A percentile compares a stretch with the other conserved stretches of the same genome.
These are phyloP conservation scores for Microctonus hyperodae DNA, from an alignment of 2,888 invertebrate species.

Conservation along the genomic window DNA sequence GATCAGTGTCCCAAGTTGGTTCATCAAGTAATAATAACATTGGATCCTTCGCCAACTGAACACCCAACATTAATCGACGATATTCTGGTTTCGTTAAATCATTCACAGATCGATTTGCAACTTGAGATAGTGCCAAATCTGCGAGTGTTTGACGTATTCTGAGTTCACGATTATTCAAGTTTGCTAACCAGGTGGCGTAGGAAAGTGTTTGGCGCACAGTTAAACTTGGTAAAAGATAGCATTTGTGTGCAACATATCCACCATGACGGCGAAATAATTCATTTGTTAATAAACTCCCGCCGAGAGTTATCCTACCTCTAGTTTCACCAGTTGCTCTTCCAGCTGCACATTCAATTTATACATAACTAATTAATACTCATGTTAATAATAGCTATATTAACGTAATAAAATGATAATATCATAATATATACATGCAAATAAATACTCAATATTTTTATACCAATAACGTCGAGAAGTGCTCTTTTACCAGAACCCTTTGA, in stretches of 20 bases:
- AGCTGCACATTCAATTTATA: constrained; percentile 59
- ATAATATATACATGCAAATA: neutral
- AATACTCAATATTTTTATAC: constrained; percentile 42
- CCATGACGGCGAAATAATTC: constrained; percentile 86
- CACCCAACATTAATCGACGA: constrained; percentile 87
- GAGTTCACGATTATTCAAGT: constrained; percentile 64
- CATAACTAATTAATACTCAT: neutral
- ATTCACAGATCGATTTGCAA: constrained; percentile 83
- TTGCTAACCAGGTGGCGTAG: constrained; percentile 71
- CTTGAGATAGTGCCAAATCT: constrained; percentile 91
- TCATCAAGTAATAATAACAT: constrained; percentile 89
- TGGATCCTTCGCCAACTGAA: constrained; percentile 93
- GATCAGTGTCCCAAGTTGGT: constrained; percentile 93
- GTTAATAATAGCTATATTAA: neutral
- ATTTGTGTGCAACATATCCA: constrained; percentile 87
- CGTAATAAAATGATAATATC: neutral
- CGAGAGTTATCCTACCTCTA: constrained; percentile 87
- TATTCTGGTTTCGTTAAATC: constrained; percentile 89
- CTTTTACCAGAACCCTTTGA: constrained; percentile 97
- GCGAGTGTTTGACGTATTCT: constrained; percentile 92
- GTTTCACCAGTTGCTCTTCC: constrained; percentile 77
- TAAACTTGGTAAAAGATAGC: constrained; percentile 83
- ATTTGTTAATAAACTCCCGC: constrained; percentile 83
- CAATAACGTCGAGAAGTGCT: constrained; percentile 90
- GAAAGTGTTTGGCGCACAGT: constrained; percentile 87